These are phyloP conservation scores for Pachyrhynchus sulphureomaculatus DNA, from an alignment of 1,140 invertebrate genomes.

Conservation along the genomic window DNA sequence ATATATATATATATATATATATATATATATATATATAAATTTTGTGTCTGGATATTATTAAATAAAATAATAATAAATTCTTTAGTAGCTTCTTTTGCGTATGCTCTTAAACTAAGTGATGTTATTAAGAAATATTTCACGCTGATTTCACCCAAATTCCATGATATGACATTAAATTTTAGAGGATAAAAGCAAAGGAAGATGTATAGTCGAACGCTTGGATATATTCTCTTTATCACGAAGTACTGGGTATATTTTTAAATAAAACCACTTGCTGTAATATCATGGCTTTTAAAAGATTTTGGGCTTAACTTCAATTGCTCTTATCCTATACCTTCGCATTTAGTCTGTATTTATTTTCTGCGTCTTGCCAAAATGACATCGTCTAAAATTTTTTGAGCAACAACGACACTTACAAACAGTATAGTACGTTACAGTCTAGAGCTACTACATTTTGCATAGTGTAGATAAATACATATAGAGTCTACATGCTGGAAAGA, in stretches of 20 bases:
- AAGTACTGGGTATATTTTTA: too few relatives aligned
- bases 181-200: not conserved
- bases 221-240: too few relatives aligned
- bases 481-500: conserved; percentile 18
- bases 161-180: conserved; percentile 35
- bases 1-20: too few relatives aligned
- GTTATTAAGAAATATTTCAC: conserved; percentile 19
- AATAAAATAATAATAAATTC: too few relatives aligned
- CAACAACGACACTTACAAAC: conserved; percentile 52
- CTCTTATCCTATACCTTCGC: too few relatives aligned
- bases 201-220: too few relatives aligned
- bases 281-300: too few relatives aligned
- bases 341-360: not conserved
- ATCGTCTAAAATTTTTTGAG: conserved; percentile 37
- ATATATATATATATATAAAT: too few relatives aligned
- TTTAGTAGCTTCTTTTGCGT: not conserved
- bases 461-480: conserved; percentile 41
- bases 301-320: too few relatives aligned
- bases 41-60: too few relatives aligned
- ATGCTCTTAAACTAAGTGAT: too few relatives aligned
- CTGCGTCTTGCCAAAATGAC: conserved; percentile 51
- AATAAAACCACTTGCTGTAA: too few relatives aligned
- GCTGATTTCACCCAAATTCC: conserved; percentile 50
- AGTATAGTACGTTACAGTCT: conserved; percentile 43
- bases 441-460: conserved; percentile 40